These are phyloP conservation scores for Drosophila lini DNA, from an alignment of 1,140 invertebrate genomes.

Conservation along the genomic window DNA sequence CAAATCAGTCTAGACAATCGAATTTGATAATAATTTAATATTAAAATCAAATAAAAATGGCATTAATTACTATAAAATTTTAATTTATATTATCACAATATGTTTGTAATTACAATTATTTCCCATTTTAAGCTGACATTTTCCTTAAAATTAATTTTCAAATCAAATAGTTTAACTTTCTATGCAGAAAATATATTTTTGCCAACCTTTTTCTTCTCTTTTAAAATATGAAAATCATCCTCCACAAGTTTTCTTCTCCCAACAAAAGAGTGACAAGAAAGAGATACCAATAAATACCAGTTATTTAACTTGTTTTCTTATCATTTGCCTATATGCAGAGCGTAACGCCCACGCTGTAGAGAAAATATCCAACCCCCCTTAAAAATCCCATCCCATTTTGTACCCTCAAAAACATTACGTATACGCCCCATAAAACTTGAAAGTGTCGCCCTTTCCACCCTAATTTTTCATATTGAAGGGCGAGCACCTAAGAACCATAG, in stretches of 20 bases:
- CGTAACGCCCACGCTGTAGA: constrained; percentile 18
- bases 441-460: constrained; percentile 19
- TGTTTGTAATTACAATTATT: background rate
- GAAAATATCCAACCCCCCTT: background rate
- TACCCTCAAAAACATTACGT: constrained; percentile 27
- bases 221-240: background rate
- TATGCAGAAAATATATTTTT: background rate
- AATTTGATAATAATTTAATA: no score
- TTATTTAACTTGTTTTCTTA: constrained; percentile 3
- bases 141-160: background rate
- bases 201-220: background rate
- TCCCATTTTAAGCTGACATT: background rate
- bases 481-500: constrained; percentile 34
- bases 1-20: no score
- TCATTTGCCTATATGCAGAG: constrained; percentile 63
- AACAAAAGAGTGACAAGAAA: background rate
- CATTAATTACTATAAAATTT: no score
- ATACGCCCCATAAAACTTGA: constrained; percentile 63
- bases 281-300: background rate
- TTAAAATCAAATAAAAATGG: no score
- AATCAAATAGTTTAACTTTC: background rate
- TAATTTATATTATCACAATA: no score
- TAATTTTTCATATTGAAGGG: constrained; percentile 44
- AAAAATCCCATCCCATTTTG: constrained; percentile 2
- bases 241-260: background rate